Evolutionary conservation across 2,797 vertebrate genomes (phyloP).

Genomic region (Sandelia bainsii): DNA sequence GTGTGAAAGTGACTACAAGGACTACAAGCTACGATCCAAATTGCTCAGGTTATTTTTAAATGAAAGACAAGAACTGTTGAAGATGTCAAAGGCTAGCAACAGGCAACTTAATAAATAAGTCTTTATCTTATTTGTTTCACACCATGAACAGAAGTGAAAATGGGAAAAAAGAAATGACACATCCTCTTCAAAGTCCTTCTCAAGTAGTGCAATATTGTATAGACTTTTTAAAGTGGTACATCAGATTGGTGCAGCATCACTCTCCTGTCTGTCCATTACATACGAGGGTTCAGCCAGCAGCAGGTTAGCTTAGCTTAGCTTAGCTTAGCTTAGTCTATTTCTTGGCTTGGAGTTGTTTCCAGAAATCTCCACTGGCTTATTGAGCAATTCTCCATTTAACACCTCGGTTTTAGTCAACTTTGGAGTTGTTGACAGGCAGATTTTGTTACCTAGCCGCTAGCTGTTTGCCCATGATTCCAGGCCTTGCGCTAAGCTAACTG

Average conservation of each 20-base stretch:
- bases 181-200: constrained; percentile 57
- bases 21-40: not conserved
- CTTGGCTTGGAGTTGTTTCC: not conserved
- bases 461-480: not conserved
- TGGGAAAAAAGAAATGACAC: constrained; percentile 18
- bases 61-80: constrained; percentile 43
- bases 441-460: not conserved
- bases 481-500: not conserved
- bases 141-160: constrained; percentile 58
- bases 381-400: not conserved
- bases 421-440: not conserved
- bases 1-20: not conserved
- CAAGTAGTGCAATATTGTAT: not conserved
- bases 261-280: no score
- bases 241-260: no score
- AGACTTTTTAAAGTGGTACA: no score
- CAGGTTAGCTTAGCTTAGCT: no score
- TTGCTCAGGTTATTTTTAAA: constrained; percentile 29
- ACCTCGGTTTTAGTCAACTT: not conserved
- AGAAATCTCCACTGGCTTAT: not conserved
- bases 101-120: constrained; percentile 37
- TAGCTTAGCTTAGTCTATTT: not conserved
- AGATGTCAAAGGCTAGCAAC: constrained; percentile 62
- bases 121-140: constrained; percentile 60
- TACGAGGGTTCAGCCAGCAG: no score